A percentile compares a stretch with the other conserved stretches of the same genome.
Evolutionary conservation across 2,797 vertebrate genomes (phyloP).

Genomic region (Glyptemys insculpta): DNA sequence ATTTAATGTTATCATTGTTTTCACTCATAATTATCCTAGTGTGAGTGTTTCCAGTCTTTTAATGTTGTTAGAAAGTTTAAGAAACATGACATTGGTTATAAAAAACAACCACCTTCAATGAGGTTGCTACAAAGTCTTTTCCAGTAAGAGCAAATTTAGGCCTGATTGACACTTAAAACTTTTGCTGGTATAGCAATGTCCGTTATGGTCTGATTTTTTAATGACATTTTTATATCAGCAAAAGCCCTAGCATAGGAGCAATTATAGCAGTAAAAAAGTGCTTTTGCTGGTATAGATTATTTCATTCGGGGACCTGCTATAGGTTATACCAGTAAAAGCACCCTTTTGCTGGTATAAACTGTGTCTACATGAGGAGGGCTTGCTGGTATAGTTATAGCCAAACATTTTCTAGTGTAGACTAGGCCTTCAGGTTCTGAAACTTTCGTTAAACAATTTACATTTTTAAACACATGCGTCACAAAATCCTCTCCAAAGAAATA

Average conservation of each 20-base stretch:
- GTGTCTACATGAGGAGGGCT: background rate
- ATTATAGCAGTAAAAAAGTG: conserved; percentile 64
- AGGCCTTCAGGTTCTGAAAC: background rate
- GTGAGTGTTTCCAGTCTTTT: conserved; percentile 61
- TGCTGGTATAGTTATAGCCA: background rate
- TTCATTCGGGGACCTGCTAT: conserved; percentile 56
- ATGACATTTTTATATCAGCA: conserved; percentile 27
- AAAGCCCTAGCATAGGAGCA: conserved; percentile 53
- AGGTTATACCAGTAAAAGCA: conserved; percentile 16
- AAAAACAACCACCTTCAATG: conserved; percentile 68
- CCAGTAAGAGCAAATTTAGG: conserved; percentile 65
- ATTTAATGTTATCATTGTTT: conserved; percentile 51
- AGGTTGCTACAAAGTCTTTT: conserved; percentile 40
- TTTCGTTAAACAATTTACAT: background rate
- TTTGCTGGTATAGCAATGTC: conserved; percentile 52
- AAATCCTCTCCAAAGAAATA: background rate
- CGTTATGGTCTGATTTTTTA: conserved; percentile 59
- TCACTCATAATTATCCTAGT: conserved; percentile 49
- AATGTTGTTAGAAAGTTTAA: conserved; percentile 66
- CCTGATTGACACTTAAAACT: conserved; percentile 43
- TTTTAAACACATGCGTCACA: background rate
- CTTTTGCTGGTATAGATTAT: conserved; percentile 59
- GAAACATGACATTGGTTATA: conserved; percentile 67
- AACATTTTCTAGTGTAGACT: background rate
- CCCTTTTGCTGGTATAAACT: conserved; percentile 25